Evolutionary conservation across 1,140 invertebrate genomes (phyloP), one percentile per base, ranked within the genome.

Genomic region (Oryctes rhinoceros): DNA sequence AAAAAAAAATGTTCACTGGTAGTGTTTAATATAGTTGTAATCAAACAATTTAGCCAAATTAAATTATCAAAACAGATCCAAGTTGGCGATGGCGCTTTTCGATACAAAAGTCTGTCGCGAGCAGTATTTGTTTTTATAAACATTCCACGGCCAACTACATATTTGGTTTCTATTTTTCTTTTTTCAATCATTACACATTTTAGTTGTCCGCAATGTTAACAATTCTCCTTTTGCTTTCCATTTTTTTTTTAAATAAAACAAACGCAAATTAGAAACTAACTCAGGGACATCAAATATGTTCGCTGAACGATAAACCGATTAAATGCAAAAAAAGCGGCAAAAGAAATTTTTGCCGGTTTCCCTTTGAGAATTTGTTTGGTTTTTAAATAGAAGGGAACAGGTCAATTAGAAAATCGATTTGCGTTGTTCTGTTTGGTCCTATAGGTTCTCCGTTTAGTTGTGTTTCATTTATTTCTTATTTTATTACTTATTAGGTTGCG

Each of bases 371-470:
- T 53, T 53, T 53, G 13, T 53, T 53, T 53, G 9, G n/a, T 44
- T 44, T 44, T 44, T 5, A 44, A 44, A 59, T n/a, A 18, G 15
- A 18, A 20, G 75, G 37, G 2, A 30, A 30, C 20, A n/a, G 37
- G 35, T 76, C 9, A 24, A 76, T 76, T 44, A 76, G 71, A 76
- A 76, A n/a, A 76, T 44, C 20, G 18, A 24, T 76, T 76, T 76
- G 82, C 82, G 82, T 83, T 83, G 82, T 82, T 62, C 82, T 79
- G 76, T 79, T 83, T 83, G 82, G 82, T 83, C 82, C 82, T 83
- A 83, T 79, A 76, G 79, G 75, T 76, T 76, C 37, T 47, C 24
- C 62, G 24, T 67, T 67, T 30, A 18, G 18, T 71, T 71, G n/a
- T 67, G n/a, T 67, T n/a, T 74, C 30, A 24, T 30, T 74, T 37